These are phyloP conservation scores for Drosophila rhopaloa DNA, from an alignment of 1,140 invertebrate species.

Conservation along the genomic window DNA sequence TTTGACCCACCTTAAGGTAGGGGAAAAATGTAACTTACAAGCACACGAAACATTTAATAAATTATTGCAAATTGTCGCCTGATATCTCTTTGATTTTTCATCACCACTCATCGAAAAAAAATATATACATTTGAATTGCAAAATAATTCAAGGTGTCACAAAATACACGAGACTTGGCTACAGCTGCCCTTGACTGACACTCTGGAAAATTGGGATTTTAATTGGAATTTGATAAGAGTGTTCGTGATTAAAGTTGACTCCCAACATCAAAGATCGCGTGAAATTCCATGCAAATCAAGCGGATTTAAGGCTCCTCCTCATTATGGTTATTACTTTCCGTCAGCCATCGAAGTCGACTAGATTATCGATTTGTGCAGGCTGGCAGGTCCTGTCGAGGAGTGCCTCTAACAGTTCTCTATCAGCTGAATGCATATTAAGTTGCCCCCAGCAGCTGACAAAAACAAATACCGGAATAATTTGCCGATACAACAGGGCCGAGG, in stretches of 20 bases:
- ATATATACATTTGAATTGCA: constrained; percentile 14
- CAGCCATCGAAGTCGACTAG: constrained; percentile 50
- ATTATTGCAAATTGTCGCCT: neutral
- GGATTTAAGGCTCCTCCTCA: constrained; percentile 28
- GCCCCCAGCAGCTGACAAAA: constrained; percentile 62
- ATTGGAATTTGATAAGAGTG: constrained; percentile 69
- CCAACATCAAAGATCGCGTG: constrained; percentile 51
- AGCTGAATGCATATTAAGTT: constrained; percentile 74
- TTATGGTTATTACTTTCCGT: constrained; percentile 65
- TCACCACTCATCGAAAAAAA: neutral
- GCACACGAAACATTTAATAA: neutral
- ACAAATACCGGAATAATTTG: constrained; percentile 79
- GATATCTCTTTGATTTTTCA: neutral
- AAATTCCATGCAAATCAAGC: constrained; percentile 66
- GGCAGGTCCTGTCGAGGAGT: constrained; percentile 24
- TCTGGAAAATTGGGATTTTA: constrained; percentile 71
- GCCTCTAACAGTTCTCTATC: constrained; percentile 33
- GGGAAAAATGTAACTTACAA: neutral
- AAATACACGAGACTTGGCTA: constrained; percentile 21
- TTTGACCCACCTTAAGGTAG: constrained; percentile 1
- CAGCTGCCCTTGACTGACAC: constrained; percentile 72
- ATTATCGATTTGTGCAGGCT: constrained; percentile 67
- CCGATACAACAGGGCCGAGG: constrained; percentile 51
- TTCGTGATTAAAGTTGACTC: constrained; percentile 67
- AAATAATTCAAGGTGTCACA: constrained; percentile 38